Evolutionary conservation across 2,113 vertebrate species (phyloP).

Genomic region (Dasyprocta punctata): DNA sequence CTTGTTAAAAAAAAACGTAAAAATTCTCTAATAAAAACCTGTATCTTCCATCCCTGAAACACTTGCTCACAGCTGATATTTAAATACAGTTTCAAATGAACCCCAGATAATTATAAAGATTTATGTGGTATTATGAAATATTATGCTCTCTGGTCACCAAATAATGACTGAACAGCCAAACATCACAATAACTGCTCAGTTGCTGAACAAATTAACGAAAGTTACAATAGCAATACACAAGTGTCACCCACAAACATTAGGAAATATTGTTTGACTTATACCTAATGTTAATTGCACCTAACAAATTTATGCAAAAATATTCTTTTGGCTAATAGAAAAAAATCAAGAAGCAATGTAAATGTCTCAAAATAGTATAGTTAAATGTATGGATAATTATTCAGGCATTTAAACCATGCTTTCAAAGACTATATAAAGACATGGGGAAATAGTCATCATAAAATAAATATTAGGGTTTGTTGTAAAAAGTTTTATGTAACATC

Average conservation of each 20-base stretch:
- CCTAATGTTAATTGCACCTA: not conserved
- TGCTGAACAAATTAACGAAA: conserved; percentile 7
- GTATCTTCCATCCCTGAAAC: not conserved
- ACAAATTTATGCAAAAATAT: not conserved
- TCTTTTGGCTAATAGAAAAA: not conserved
- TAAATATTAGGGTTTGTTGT: not conserved
- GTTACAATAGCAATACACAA: conserved; percentile 22
- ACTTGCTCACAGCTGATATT: conserved; percentile 6
- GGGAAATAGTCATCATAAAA: not conserved
- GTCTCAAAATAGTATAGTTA: not conserved
- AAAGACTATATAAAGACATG: not conserved
- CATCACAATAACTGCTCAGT: not conserved
- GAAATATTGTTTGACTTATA: not conserved
- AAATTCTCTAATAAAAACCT: conserved; percentile 8
- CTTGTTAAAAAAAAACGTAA: too few species aligned
- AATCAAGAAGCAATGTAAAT: not conserved
- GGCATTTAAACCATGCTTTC: not conserved
- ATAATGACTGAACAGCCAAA: not conserved
- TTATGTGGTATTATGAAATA: conserved; percentile 7
- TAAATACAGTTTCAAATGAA: conserved; percentile 26
- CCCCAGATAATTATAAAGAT: not conserved
- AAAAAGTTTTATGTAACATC: not conserved
- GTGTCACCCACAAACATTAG: not conserved
- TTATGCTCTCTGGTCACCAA: not conserved
- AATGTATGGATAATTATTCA: not conserved